Evolutionary conservation across 2,113 vertebrate species (phyloP), one percentile per base, ranked within the genome.

Genomic region (Desmodus rotundus): DNA sequence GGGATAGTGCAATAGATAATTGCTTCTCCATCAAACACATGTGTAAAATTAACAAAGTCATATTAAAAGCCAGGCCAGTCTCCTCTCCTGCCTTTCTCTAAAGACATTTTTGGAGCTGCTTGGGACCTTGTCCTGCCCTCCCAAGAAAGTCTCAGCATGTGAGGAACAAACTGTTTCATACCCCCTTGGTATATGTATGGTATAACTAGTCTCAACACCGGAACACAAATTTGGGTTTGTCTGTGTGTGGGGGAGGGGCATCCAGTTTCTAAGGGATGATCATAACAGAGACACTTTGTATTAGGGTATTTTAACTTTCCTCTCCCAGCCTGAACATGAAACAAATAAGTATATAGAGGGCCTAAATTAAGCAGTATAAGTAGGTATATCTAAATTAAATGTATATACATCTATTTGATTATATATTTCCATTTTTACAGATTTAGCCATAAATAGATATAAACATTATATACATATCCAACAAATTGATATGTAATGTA

Each of bases 181-280:
- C 17, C 22, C 9, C 7, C 4, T 68, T 56, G 33, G 36, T 15
- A 1, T 15, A 45, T 54, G 3, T 81, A 4, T 31, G 8, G 5
- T 58, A 38, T 61, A n/a, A 17, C 36, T 87, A 87, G 67, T 67
- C 58, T 83, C 26, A 54, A 45, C 9, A 65, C 78, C 33, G 72
- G 26, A 61, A 26, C 13, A 3, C 3, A n/a, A 50, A 58, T 82
- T 88, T 65, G 28, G 5, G 12, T 72, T 31, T 78, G 33, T 38
- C 43, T 8, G 2, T 58, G 78, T 3, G 33, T 22, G 47, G 13
- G 6, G 47, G 0, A 19, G 1, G 2, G 4, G 0, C 72, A 43
- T 26, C 36, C 7, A 33, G 11, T 89, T 38, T 56, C 52, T 67
- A 24, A 3, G 41, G 31, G 16, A 56, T 38, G 31, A 45, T 67